phyloP scores from a whole-genome alignment of 2,888 invertebrate species.

The Synergus laeviventris region DNA sequence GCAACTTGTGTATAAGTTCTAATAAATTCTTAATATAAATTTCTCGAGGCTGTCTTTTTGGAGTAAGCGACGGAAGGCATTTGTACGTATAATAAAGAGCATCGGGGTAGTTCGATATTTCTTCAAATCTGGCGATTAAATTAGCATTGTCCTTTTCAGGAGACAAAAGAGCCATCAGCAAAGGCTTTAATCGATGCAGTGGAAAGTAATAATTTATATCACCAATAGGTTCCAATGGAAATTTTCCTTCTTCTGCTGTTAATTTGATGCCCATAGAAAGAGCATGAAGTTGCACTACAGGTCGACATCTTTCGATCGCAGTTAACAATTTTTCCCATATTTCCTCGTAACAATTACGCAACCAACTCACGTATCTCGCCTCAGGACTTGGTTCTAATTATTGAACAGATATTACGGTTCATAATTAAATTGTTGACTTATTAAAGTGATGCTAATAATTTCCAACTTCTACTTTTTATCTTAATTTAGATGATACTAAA shows the following conservation, averaged over 20 bases:
- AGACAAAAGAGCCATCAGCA: slow-evolving; percentile 82
- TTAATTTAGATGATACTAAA: too few species aligned
- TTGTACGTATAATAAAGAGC: slow-evolving; percentile 85
- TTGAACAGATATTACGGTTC: slow-evolving; percentile 43
- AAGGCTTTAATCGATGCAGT: slow-evolving; percentile 80
- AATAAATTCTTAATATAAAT: slow-evolving; percentile 82
- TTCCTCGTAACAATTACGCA: slow-evolving; percentile 84
- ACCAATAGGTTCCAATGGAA: slow-evolving; percentile 79
- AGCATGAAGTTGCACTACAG: slow-evolving; percentile 79
- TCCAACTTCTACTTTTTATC: too few species aligned
- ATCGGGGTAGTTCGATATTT: slow-evolving; percentile 86
- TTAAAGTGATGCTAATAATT: too few species aligned
- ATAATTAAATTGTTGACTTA: background rate
- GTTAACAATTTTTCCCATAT: slow-evolving; percentile 80
- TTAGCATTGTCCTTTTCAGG: slow-evolving; percentile 80
- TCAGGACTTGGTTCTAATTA: slow-evolving; percentile 78
- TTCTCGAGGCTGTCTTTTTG: slow-evolving; percentile 78
- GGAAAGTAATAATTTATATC: slow-evolving; percentile 81
- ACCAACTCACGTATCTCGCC: slow-evolving; percentile 82
- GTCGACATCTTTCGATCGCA: slow-evolving; percentile 79
- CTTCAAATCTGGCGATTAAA: slow-evolving; percentile 84
- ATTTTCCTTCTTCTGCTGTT: slow-evolving; percentile 84
- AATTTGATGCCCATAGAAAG: slow-evolving; percentile 86
- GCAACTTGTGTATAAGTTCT: slow-evolving; percentile 80
- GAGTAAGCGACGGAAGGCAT: slow-evolving; percentile 79